Conservation (phyloP, 2,113 vertebrate genomes). For the Malurus elegans region DNA sequence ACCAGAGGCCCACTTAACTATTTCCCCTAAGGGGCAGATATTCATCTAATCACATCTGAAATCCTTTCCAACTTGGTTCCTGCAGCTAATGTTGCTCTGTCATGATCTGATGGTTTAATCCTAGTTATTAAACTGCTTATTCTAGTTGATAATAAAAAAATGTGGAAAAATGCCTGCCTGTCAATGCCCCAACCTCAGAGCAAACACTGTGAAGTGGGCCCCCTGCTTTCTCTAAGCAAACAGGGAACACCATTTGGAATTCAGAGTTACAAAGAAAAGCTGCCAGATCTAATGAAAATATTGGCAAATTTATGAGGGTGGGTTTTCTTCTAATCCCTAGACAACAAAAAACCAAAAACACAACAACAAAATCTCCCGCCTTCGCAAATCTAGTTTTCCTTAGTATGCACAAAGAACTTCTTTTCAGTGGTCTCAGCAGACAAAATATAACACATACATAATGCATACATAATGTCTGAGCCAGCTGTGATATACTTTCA, state of each 20-base stretch:
- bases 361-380: background rate
- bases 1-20: background rate
- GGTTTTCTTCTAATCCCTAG: background rate
- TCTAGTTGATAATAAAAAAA: conserved; percentile 64
- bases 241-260: background rate
- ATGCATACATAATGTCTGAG: background rate
- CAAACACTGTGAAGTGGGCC: conserved; percentile 17
- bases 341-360: background rate
- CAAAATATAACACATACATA: background rate
- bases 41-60: conserved; percentile 60
- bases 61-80: conserved; percentile 47
- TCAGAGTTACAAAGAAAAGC: conserved; percentile 23
- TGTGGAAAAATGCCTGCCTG: conserved; percentile 23
- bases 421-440: conserved; percentile 5
- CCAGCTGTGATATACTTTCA: conserved; percentile 34
- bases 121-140: conserved; percentile 59
- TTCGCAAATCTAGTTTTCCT: conserved; percentile 1
- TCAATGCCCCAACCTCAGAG: conserved; percentile 34
- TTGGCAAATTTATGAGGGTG: background rate
- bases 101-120: conserved; percentile 70
- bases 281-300: conserved; percentile 42
- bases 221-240: conserved; percentile 22
- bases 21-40: conserved; percentile 46
- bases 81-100: conserved; percentile 56
- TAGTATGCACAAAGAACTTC: background rate